Conservation (phyloP, 2,888 invertebrate genomes). For the Resseliella maxima region DNA sequence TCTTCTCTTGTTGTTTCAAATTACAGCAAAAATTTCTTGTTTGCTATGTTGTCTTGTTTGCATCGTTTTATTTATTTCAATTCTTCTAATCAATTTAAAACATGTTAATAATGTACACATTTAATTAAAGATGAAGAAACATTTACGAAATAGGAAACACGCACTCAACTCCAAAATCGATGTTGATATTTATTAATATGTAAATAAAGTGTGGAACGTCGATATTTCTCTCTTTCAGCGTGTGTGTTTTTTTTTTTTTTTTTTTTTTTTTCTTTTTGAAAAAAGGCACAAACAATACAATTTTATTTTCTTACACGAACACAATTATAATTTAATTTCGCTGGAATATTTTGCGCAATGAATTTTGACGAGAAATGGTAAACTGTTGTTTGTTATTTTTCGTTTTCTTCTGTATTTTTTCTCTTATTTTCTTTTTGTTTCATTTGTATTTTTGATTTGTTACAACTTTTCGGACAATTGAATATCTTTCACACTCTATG, state of each 20-base stretch:
- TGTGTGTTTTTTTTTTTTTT: too few relatives aligned
- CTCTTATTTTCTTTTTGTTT: too few relatives aligned
- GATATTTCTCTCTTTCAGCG: too few relatives aligned
- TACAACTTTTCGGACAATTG: neutral
- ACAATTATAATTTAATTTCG: neutral
- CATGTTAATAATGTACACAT: neutral
- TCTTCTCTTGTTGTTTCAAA: too few relatives aligned
- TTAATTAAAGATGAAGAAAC: neutral
- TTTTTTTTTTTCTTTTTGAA: neutral
- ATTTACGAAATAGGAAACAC: neutral
- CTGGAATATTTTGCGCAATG: neutral
- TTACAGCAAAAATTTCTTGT: neutral
- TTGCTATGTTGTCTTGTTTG: neutral
- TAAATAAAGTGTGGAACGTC: slow-evolving; percentile 13
- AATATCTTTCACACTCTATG: neutral
- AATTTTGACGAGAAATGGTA: neutral
- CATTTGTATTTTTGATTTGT: too few relatives aligned
- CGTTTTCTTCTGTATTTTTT: neutral
- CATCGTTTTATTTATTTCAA: neutral
- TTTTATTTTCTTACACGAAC: neutral
- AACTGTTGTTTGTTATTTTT: neutral
- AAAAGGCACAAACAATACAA: neutral
- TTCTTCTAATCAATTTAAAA: neutral
- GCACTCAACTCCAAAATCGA: slow-evolving; percentile 38
- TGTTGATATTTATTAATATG: neutral